Percentiles rank a stretch among this genome's conserved stretches.
Evolutionary conservation across 2,888 invertebrate species (phyloP).

Genomic region (Microplitis deprimator): DNA sequence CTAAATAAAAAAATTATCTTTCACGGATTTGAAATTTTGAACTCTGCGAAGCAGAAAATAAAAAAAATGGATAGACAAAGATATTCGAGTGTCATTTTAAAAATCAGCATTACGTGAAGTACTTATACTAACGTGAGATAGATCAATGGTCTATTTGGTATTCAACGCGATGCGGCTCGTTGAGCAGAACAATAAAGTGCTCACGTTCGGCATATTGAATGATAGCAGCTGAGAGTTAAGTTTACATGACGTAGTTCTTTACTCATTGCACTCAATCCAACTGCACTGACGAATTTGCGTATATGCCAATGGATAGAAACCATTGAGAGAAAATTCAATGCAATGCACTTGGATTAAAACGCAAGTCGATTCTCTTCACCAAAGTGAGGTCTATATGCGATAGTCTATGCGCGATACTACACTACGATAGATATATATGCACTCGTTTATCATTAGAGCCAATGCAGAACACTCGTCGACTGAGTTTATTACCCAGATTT

Average conservation of each 20-base stretch:
- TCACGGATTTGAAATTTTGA: too few relatives aligned
- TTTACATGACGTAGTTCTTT: conserved; percentile 6
- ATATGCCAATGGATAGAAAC: neutral
- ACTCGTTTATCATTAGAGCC: neutral
- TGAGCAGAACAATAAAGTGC: conserved; percentile 16
- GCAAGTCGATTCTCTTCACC: neutral
- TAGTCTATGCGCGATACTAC: neutral
- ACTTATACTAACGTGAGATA: conserved; percentile 4
- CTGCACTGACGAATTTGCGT: conserved; percentile 11
- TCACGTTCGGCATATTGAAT: conserved; percentile 20
- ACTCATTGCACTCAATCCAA: conserved; percentile 3
- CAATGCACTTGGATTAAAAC: conserved; percentile 3
- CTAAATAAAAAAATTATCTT: too few relatives aligned
- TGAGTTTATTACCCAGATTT: neutral
- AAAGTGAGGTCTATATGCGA: neutral
- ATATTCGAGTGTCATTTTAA: neutral
- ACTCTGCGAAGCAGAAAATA: too few relatives aligned
- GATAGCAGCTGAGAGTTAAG: conserved; percentile 11
- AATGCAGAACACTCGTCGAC: neutral
- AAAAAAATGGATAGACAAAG: neutral
- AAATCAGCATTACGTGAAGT: neutral
- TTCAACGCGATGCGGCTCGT: conserved; percentile 3
- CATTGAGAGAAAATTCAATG: conserved; percentile 9
- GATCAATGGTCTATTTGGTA: conserved; percentile 19
- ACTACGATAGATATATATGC: neutral